A percentile compares a stretch with the other conserved stretches of the same genome.
These are phyloP conservation scores for Capreolus pygargus DNA, from an alignment of 2,113 vertebrate species.

Conservation along the genomic window DNA sequence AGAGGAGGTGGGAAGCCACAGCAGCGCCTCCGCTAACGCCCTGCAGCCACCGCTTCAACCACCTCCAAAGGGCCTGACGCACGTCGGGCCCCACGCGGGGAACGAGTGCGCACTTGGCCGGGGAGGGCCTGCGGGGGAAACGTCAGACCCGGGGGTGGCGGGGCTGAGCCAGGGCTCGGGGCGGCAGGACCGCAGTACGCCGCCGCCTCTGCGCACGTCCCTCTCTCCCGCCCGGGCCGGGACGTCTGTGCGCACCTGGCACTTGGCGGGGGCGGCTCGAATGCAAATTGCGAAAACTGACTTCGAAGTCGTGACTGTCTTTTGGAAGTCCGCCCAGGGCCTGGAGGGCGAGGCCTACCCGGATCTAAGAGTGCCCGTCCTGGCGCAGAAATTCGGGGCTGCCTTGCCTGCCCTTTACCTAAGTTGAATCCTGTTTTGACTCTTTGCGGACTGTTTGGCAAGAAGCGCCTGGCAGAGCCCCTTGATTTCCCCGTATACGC, in stretches of 20 bases:
- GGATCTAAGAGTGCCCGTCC: not conserved
- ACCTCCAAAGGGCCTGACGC: not conserved
- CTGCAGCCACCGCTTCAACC: not conserved
- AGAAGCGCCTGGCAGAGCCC: not conserved
- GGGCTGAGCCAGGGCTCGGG: not conserved
- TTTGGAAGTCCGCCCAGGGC: not conserved
- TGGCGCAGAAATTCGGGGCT: not conserved
- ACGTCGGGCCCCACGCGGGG: not conserved
- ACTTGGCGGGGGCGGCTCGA: not conserved
- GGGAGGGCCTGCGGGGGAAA: not conserved
- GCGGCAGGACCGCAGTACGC: not conserved
- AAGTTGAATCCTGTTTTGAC: not conserved
- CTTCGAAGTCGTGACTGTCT: slow-evolving; percentile 44
- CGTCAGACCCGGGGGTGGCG: not conserved
- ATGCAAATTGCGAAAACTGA: not conserved
- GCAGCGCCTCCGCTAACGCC: not conserved
- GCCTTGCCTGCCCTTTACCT: not conserved
- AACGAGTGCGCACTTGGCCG: not conserved
- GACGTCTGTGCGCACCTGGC: not conserved
- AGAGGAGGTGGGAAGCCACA: too few species aligned
- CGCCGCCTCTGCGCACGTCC: fast-evolving
- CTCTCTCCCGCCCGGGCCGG: not conserved
- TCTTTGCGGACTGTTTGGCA: not conserved
- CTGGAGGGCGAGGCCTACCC: not conserved
- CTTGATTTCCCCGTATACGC: not conserved